Base-by-base conservation (phyloP, 2,888 invertebrate genomes). In the Tanaodytes sp. region DNA sequence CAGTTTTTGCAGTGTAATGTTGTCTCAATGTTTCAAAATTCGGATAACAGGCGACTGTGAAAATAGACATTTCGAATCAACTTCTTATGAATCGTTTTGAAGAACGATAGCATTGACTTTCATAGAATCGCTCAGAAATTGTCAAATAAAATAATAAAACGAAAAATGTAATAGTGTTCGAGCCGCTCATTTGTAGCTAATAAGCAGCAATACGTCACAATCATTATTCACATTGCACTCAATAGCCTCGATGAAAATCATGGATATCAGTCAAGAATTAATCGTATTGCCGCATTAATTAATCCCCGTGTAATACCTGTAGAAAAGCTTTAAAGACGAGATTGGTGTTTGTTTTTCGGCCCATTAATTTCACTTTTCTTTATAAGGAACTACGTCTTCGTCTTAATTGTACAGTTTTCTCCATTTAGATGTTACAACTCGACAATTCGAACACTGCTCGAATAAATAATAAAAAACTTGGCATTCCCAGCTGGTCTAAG, bases 361-460 rank as follows among this genome's bases (percentile, higher is more conserved):
- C 27, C 52, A 54, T 66, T 58, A 58, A 58, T 52, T 59, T 59
- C 59, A 51, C 59, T 54, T 58, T 58, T 36, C 48, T 54, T 46
- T 33, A 46, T 15, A 23, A 43, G 57, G 51, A 64, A 64, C 20
- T 51, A n/a, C n/a, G n/a, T 20, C 42, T 20, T 31, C 4, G 2
- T 11, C 33, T 37, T 57, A 57, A 64, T 51, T 37, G 23, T 31
- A 49, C 48, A 49, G 39, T 65, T 58, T 65, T 58, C 65, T 31
- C 40, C 31, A 15, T 65, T 57, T 57, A 33, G 39, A 52, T 46
- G 58, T 65, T 65, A 58, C 52, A 39, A 65, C 37, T 58, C 40
- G 39, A 49, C 46, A 46, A 51, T 65, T 49, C 39, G 20, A 49
- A 2, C 15, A 5, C 27, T 9, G 1, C n/a, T 8, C n/a, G 18